Evolutionary conservation across 2,113 vertebrate species (phyloP), one percentile per base, ranked within the genome.

Genomic region (Scopus umbretta): DNA sequence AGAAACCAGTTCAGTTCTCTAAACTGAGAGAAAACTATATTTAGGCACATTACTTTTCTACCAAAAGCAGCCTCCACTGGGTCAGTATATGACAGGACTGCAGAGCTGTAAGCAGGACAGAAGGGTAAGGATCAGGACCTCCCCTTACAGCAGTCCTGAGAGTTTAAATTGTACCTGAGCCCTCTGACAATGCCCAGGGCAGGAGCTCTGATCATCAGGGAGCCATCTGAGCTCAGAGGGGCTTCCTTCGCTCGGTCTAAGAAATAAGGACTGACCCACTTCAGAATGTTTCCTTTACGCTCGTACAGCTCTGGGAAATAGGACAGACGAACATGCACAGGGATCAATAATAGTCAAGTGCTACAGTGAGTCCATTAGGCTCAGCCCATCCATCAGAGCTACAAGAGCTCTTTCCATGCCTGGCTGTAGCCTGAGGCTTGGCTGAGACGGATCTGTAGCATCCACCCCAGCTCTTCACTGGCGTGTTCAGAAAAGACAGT

Each of bases 331-430:
- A 36, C 87, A 59, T 1, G 68, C 92, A 20, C 56, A 56, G 56
- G 90, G 96, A 97, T 97, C 96, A 91, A 97, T 96, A 96, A 80
- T 30, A 90, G 93, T 7, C 94, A 88, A 96, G 95, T 84, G 95
- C 92, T 91, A 13, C 92, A 74, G 56, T 49, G 65, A 95, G 80
- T 65, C 90, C 94, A 96, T 97, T 96, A 96, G 93, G 81, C 93
- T 94, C 81, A 94, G 81, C 87, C 94, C 74, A 88, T 95, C 94
- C 90, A 94, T 90, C 92, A 97, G 81, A 62, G 27, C 22, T 82
- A 42, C 70, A 79, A 20, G 87, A 53, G 91, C 90, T 94, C 81
- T 95, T 56, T 75, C 45, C 13, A 2, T 1, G 80, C 59, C 93
- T 91, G 70, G 61, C 72, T 89, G 76, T 81, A 91, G 96, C 96